These are phyloP conservation scores for Chelonoidis abingdonii DNA, from an alignment of 2,113 vertebrate genomes.

Conservation along the genomic window DNA sequence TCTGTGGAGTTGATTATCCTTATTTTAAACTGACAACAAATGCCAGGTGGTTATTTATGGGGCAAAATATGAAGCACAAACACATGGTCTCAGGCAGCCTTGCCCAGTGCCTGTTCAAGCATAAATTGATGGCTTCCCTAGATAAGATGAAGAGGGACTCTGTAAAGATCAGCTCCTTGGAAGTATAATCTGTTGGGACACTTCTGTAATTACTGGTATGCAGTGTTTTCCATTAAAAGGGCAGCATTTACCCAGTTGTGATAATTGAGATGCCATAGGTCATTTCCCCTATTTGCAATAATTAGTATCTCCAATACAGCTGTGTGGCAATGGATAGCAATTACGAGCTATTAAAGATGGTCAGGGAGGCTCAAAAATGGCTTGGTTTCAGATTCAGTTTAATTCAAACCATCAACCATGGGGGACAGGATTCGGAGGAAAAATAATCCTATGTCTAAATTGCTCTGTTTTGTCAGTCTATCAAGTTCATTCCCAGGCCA, in stretches of 20 bases:
- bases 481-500: neutral
- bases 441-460: neutral
- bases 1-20: conserved; percentile 32
- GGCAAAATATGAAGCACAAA: conserved; percentile 20
- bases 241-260: accelerated
- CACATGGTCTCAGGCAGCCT: conserved; percentile 1
- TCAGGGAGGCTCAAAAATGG: neutral
- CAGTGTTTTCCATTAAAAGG: neutral
- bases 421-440: neutral
- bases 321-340: accelerated
- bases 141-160: neutral
- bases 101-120: conserved; percentile 21
- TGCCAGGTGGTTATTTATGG: conserved; percentile 41
- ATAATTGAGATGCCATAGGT: neutral
- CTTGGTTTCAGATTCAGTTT: neutral
- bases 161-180: neutral
- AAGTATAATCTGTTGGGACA: neutral
- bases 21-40: conserved; percentile 48
- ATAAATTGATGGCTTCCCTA: conserved; percentile 25
- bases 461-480: neutral
- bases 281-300: neutral
- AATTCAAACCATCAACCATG: neutral
- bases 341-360: neutral
- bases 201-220: neutral
- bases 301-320: neutral